A percentile compares a stretch with the other conserved stretches of the same genome.
Conservation (phyloP, 1,140 invertebrate genomes). For the Tetragonula clypearis region DNA sequence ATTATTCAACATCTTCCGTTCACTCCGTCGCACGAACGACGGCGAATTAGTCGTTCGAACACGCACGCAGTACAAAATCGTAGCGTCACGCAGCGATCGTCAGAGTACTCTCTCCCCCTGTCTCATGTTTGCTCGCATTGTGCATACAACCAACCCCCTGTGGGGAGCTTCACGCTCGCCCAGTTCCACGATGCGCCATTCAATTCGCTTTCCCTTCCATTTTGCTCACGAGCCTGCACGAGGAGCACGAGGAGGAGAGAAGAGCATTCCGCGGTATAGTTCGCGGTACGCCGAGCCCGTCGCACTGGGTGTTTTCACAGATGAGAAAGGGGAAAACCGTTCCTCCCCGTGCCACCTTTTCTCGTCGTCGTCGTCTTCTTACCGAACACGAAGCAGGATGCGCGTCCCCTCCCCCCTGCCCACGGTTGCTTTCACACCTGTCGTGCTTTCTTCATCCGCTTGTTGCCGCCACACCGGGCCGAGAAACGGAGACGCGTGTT, state of each 20-base stretch:
- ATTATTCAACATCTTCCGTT: no score
- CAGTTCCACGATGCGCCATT: slow-evolving; percentile 3
- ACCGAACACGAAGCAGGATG: slow-evolving; percentile 23
- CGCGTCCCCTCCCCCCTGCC: no score
- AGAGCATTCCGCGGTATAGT: slow-evolving; percentile 9
- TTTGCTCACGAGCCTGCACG: background rate
- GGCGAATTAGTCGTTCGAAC: no score
- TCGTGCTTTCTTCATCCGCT: background rate
- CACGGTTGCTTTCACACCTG: background rate
- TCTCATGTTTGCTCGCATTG: background rate
- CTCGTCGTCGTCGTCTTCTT: slow-evolving; percentile 10
- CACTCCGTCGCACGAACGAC: no score
- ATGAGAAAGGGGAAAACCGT: slow-evolving; percentile 16
- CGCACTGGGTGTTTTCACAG: slow-evolving; percentile 18
- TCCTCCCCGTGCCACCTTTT: slow-evolving; percentile 11
- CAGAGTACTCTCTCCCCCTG: background rate
- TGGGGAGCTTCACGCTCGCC: background rate
- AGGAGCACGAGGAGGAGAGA: slow-evolving; percentile 3
- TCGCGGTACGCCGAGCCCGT: slow-evolving; percentile 11
- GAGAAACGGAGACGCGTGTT: background rate
- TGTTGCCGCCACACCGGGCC: background rate
- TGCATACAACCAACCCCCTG: background rate
- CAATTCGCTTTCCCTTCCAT: background rate
- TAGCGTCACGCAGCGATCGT: background rate
- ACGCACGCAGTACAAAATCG: no score